Conservation (phyloP, 2,797 vertebrate genomes). For the Ctenosaura bakeri region DNA sequence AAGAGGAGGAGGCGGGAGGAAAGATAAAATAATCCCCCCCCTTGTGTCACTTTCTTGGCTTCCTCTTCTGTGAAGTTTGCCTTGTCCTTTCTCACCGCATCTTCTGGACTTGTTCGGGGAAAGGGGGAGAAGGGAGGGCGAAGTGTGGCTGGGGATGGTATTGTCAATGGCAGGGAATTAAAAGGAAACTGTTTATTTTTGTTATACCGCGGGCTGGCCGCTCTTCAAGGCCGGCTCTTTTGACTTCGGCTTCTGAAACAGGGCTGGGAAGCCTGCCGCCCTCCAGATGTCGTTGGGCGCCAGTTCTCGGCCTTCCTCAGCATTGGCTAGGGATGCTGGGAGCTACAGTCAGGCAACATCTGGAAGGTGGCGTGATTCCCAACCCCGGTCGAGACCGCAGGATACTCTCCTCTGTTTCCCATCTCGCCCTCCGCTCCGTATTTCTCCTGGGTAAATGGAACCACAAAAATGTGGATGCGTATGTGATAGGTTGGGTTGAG, state of each 20-base stretch:
- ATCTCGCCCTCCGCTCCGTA: not conserved
- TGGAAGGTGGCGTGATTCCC: too few species aligned
- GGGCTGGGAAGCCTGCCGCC: too few species aligned
- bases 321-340: too few species aligned
- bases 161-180: not conserved
- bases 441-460: not conserved
- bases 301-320: too few species aligned
- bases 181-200: conserved; percentile 14
- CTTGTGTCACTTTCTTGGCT: conserved; percentile 16
- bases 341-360: too few species aligned
- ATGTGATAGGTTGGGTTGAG: too few species aligned
- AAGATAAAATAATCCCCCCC: not conserved
- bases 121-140: not conserved
- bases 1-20: too few species aligned
- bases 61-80: not conserved
- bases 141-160: too few species aligned
- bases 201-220: not conserved
- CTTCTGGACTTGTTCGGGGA: not conserved
- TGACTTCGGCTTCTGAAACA: not conserved
- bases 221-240: not conserved
- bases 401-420: not conserved
- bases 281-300: too few species aligned
- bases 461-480: too few species aligned
- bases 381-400: too few species aligned
- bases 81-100: not conserved